Conservation (phyloP, 2,113 vertebrate genomes). For the Pipra filicauda region DNA sequence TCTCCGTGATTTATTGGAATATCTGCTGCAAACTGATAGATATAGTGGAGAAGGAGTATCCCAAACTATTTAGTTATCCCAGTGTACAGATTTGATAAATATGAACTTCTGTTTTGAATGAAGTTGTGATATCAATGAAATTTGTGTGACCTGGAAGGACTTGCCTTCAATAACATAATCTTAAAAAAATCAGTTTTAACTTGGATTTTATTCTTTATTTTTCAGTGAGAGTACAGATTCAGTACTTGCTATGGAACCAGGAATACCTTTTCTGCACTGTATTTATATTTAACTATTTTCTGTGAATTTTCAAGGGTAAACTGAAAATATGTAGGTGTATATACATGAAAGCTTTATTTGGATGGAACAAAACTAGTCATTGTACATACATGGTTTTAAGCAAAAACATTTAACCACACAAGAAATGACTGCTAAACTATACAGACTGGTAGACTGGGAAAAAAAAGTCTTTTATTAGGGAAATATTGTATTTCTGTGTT, state of each 20-base stretch:
- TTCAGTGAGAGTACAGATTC: neutral
- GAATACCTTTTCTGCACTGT: neutral
- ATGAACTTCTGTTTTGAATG: neutral
- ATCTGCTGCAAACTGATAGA: neutral
- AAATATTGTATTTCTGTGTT: neutral
- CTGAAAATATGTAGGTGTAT: neutral
- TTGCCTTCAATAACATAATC: neutral
- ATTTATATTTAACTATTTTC: neutral
- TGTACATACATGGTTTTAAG: neutral
- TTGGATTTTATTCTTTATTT: constrained; percentile 11
- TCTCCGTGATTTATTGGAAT: neutral
- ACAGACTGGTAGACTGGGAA: neutral
- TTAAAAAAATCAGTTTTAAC: constrained; percentile 25
- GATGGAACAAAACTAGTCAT: neutral
- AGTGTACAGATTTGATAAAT: neutral
- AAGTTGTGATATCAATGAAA: neutral
- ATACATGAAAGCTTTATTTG: neutral
- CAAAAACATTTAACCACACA: neutral
- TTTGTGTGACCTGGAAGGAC: neutral
- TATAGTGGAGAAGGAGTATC: neutral
- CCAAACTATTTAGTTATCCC: neutral
- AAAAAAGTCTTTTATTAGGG: neutral
- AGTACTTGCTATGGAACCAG: neutral
- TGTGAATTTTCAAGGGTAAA: neutral
- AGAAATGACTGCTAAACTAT: neutral